Base-by-base conservation (phyloP, 2,888 invertebrate species). In the Ornithoptera priamus region DNA sequence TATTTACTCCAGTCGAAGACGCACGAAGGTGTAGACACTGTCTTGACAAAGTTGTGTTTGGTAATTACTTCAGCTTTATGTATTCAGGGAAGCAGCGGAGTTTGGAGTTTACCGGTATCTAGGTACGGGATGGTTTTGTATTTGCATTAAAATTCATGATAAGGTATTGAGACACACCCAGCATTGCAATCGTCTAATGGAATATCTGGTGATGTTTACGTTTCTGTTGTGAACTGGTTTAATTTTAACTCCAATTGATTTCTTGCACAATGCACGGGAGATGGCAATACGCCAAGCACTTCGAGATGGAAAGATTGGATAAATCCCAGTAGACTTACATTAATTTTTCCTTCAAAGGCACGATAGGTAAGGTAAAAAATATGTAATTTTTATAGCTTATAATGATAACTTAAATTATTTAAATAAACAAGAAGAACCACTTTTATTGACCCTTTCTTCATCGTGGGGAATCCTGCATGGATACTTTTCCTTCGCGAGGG, bases 61-160 rank as follows among this genome's bases (percentile, higher is more conserved):
- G 46, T 63, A 68, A 68, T 64, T 68, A 68, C 59, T 68, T 63
- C 58, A 64, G 53, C 36, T 50, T 30, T 68, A 68, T 63, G 59
- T 68, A 68, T 68, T 63, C 63, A 59, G 42, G 59, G 30, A 22
- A 36, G 63, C 63, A 59, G 53, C 20, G 36, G 30, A 68, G 58
- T 62, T 68, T 68, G 30, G 46, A 62, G 62, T 62, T 62, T 68
- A 58, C 62, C 42, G 42, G 67, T 68, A 62, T 58, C 67, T 58
- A 39, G 62, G 62, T 68, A 58, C 4, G 42, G 24, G 36, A 68
- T 58, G 57, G 62, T 62, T 68, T 46, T 58, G 67, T 68, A 39
- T 68, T 20, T 62, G 62, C 62, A 68, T 68, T 57, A 22, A 62
- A 62, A 68, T 68, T 68, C 62, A 58, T 24, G 62, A 58, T 62